Evolutionary conservation across 2,113 vertebrate genomes (phyloP).

Genomic region (human): DNA sequence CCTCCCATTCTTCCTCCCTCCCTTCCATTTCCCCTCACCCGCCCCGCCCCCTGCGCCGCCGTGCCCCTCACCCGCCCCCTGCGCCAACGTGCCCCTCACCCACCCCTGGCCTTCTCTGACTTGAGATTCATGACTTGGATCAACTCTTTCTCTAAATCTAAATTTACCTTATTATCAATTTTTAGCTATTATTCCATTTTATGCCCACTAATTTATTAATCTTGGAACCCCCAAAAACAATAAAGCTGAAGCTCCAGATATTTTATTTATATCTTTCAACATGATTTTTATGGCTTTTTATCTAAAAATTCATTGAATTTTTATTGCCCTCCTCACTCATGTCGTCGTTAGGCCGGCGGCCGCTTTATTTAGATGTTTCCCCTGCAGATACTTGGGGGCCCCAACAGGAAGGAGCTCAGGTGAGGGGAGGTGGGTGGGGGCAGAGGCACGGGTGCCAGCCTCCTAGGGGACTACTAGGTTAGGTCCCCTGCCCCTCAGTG

Average conservation of each 20-base stretch:
- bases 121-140: neutral
- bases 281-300: constrained; percentile 77
- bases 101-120: neutral
- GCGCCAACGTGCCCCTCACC: too few relatives aligned
- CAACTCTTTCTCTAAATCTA: neutral
- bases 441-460: accelerated
- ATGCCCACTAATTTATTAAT: constrained; percentile 72
- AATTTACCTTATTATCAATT: neutral
- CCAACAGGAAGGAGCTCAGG: neutral
- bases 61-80: too few relatives aligned
- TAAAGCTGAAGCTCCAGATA: constrained; percentile 51
- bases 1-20: too few relatives aligned
- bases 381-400: accelerated
- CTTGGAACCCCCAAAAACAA: constrained; percentile 66
- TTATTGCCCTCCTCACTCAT: constrained; percentile 72
- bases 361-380: neutral
- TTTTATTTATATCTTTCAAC: constrained; percentile 76
- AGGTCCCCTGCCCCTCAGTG: accelerated
- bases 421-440: accelerated
- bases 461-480: accelerated
- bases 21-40: too few relatives aligned
- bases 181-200: constrained; percentile 36
- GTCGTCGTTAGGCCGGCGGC: neutral
- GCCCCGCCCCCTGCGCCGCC: too few relatives aligned
- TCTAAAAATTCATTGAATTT: constrained; percentile 74